phyloP scores from a whole-genome alignment of 2,888 invertebrate species.

The Anticlea derivata region DNA sequence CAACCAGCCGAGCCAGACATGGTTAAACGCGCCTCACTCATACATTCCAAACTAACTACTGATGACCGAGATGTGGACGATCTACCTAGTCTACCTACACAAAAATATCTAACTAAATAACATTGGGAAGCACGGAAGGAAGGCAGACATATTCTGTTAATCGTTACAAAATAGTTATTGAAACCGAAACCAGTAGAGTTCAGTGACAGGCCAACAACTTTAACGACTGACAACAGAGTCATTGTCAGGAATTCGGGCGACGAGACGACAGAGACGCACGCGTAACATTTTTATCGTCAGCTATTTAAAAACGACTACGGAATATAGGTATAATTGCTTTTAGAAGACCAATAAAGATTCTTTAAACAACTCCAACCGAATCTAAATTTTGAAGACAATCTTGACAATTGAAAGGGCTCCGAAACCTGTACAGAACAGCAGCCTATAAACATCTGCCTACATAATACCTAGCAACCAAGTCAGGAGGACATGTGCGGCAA shows the following conservation, averaged over 20 bases:
- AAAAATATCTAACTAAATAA: not conserved
- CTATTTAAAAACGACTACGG: constrained; percentile 6
- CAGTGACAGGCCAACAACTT: constrained; percentile 56
- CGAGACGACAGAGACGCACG: constrained; percentile 40
- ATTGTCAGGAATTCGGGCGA: constrained; percentile 67
- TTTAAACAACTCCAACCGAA: not conserved
- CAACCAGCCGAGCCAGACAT: constrained; percentile 21
- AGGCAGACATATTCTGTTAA: not conserved
- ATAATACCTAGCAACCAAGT: constrained; percentile 46
- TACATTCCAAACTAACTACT: not conserved
- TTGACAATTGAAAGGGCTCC: constrained; percentile 18
- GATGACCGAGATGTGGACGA: not conserved
- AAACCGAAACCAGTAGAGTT: constrained; percentile 53
- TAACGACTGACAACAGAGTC: constrained; percentile 55
- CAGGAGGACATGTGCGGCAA: constrained; percentile 63
- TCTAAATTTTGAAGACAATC: not conserved
- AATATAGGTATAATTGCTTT: not conserved
- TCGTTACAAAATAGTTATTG: constrained; percentile 27
- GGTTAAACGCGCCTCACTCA: constrained; percentile 9
- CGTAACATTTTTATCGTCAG: constrained; percentile 8
- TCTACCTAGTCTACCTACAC: no score
- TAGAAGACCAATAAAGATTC: not conserved
- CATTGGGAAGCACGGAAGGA: not conserved
- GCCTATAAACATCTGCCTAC: constrained; percentile 65
- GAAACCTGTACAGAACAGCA: constrained; percentile 43